These are phyloP conservation scores for Drosophila vallismaia DNA, from an alignment of 2,888 invertebrate genomes.

Conservation along the genomic window DNA sequence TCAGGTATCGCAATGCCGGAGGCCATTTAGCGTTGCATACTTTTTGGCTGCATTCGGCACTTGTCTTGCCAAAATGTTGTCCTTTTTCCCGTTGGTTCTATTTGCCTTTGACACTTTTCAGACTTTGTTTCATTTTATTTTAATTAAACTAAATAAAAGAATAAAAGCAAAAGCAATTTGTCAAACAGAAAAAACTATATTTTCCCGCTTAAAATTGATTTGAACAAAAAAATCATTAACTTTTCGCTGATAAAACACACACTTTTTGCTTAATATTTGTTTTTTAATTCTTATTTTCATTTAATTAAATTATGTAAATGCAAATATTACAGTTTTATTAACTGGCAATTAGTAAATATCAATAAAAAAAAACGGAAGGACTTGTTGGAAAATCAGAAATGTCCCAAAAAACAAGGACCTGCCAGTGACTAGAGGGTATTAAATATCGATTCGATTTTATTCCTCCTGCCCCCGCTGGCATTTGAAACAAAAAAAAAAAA, in stretches of 20 bases:
- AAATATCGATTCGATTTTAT: too few species aligned
- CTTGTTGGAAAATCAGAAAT: not conserved
- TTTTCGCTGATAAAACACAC: not conserved
- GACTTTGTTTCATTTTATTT: too few species aligned
- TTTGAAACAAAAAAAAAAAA: constrained; percentile 27
- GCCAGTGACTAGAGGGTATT: too few species aligned
- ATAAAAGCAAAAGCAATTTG: constrained; percentile 6
- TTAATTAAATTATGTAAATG: not conserved
- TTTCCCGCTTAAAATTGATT: not conserved
- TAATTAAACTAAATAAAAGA: constrained; percentile 4
- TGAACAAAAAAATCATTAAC: not conserved
- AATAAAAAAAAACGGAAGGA: not conserved
- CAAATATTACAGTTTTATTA: constrained; percentile 1
- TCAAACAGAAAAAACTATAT: constrained; percentile 8
- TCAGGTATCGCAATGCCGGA: constrained; percentile 17
- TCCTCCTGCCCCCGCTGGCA: constrained; percentile 25
- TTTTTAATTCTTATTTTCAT: not conserved
- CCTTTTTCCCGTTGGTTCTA: not conserved
- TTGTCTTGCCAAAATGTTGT: constrained; percentile 9
- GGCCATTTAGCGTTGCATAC: constrained; percentile 51
- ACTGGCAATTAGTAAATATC: not conserved
- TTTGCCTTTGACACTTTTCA: not conserved
- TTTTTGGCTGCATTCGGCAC: constrained; percentile 48
- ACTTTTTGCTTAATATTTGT: not conserved
- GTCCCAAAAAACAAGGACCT: too few species aligned